Base-by-base conservation (phyloP, 37 sponge, comb jelly and placozoan genomes). In the Eunapius fragilis region DNA sequence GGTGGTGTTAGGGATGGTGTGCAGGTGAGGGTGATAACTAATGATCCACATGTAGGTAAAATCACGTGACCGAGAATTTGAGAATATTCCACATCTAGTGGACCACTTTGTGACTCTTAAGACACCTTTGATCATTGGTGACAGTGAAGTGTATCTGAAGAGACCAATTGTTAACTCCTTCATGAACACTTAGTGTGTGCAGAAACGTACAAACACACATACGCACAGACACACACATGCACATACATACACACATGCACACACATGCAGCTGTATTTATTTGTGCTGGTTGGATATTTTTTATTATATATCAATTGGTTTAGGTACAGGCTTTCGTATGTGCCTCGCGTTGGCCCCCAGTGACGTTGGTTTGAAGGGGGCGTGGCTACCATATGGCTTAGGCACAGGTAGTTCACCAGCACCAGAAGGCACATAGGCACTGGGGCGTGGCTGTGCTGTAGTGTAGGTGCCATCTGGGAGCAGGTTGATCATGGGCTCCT, bases 361-460 rank as follows among this genome's bases (percentile, higher is more conserved):
- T 74, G 87, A 87, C 7, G 97, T 86, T 24, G 99, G 99, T 80
- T 96, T 97, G 90, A 99, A 99, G 35, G 99, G 99, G 24, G 99
- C 99, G 17, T 91, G 92, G 41, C 93, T 72, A 7, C 99, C 99
- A 88, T 97, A 99, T 17, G 99, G 99, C 77, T 94, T 93, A 3
- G 99, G 98, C 23, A 99, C 79, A 35, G 99, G 99, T 25, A 99
- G 89, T 4, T 93, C 96, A n/a, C 81, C 84, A 0, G 93, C 92
- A 31, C 84, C 85, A 28, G 94, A 90, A 14, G 99, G 99, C 22
- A 99, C 81, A 84, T 99, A 99, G 2, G 99, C 98, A 89, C 95
- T 97, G 34, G 99, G 99, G 26, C 99, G 82, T 1, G 96, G 96
- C 28, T 89, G 89, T 28, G 99, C 99, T 68, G 94, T 94, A 26